phyloP scores from a whole-genome alignment of 1,140 invertebrate species.

The Pteromalus puparum region DNA sequence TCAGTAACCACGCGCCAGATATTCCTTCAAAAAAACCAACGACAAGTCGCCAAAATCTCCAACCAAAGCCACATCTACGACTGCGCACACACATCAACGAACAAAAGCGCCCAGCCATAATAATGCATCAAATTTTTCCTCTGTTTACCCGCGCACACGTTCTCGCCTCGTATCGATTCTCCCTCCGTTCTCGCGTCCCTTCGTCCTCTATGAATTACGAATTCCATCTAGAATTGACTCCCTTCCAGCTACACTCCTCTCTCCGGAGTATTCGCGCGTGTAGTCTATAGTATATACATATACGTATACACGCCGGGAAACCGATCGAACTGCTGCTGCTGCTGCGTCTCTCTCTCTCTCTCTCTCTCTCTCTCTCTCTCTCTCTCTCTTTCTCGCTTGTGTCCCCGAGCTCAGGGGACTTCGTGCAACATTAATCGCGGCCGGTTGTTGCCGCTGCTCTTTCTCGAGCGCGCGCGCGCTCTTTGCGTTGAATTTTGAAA shows the following conservation, averaged over 20 bases:
- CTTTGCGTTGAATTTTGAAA: neutral
- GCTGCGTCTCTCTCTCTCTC: too few species aligned
- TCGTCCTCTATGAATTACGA: constrained; percentile 42
- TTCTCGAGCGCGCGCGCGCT: neutral
- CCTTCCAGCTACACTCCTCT: constrained; percentile 6
- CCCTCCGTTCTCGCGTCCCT: neutral
- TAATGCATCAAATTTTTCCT: neutral
- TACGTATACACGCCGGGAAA: neutral
- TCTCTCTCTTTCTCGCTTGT: neutral
- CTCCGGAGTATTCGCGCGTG: neutral
- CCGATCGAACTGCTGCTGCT: neutral
- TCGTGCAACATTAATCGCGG: constrained; percentile 45
- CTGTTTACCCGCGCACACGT: neutral
- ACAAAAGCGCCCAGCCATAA: neutral
- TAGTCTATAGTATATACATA: neutral
- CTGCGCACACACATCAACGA: neutral
- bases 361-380: too few species aligned
- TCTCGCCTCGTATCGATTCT: neutral
- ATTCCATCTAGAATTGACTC: constrained; percentile 36
- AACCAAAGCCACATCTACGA: neutral
- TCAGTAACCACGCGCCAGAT: too few species aligned
- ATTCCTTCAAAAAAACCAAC: too few species aligned
- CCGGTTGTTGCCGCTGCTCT: constrained; percentile 18
- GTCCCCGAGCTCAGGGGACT: constrained; percentile 12
- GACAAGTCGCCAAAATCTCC: too few species aligned